Percentiles rank a stretch among this genome's conserved stretches.
phyloP scores from a whole-genome alignment of 2,797 vertebrate genomes.

The Xiphophorus birchmanni region DNA sequence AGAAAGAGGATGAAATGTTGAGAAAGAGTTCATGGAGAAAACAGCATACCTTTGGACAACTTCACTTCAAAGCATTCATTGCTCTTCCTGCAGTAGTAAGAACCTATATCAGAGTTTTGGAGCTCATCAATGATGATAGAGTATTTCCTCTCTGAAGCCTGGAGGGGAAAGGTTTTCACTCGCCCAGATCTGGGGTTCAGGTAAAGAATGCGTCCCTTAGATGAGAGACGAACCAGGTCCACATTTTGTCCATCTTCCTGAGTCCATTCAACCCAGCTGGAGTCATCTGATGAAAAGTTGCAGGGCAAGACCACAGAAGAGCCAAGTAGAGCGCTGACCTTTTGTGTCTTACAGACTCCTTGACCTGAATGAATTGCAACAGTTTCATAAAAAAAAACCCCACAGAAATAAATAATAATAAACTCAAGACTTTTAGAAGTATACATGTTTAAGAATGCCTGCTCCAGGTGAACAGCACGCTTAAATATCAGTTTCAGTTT shows the following conservation, averaged over 20 bases:
- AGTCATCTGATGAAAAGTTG: neutral
- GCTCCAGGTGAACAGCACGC: too few relatives aligned
- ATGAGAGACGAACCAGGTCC: too few relatives aligned
- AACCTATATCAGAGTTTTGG: constrained; percentile 50
- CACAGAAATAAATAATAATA: too few relatives aligned
- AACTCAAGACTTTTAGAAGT: too few relatives aligned
- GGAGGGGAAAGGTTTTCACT: constrained; percentile 58
- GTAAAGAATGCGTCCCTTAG: too few relatives aligned
- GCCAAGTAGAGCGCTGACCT: neutral
- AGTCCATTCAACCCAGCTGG: constrained; percentile 32
- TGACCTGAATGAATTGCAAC: too few relatives aligned
- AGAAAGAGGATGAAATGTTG: too few relatives aligned
- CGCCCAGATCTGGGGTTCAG: constrained; percentile 41
- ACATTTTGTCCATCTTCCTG: fast-evolving
- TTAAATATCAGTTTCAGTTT: too few relatives aligned
- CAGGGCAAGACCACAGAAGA: constrained; percentile 61
- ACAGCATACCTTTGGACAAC: neutral
- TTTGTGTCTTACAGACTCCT: constrained; percentile 3
- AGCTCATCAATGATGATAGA: constrained; percentile 61
- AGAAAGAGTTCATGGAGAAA: too few relatives aligned
- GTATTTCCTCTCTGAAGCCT: constrained; percentile 44
- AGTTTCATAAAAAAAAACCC: too few relatives aligned
- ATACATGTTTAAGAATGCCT: too few relatives aligned
- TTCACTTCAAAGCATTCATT: constrained; percentile 23
- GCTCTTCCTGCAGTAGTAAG: constrained; percentile 42